Evolutionary conservation across 1,140 invertebrate genomes (phyloP).

Genomic region (Bombus balteatus): DNA sequence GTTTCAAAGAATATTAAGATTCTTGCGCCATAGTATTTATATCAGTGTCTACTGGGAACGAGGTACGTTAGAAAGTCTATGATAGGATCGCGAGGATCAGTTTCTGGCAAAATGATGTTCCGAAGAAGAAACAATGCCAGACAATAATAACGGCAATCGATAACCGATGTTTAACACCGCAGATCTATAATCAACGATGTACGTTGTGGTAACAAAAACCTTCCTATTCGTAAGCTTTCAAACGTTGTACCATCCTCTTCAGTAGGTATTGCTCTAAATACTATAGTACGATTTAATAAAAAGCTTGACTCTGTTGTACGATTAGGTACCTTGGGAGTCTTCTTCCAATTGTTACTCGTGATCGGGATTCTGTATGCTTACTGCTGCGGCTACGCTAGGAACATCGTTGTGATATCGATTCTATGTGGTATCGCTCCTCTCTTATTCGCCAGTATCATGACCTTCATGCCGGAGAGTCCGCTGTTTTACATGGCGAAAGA

Average conservation of each 20-base stretch:
- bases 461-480: slow-evolving; percentile 82
- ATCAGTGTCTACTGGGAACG: too few species aligned
- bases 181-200: too few species aligned
- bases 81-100: too few species aligned
- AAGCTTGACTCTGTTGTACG: not conserved
- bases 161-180: too few species aligned
- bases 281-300: not conserved
- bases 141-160: too few species aligned
- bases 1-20: too few species aligned
- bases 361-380: slow-evolving; percentile 82
- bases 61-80: too few species aligned
- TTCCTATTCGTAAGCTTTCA: too few species aligned
- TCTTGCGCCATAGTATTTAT: too few species aligned
- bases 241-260: not conserved
- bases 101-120: too few species aligned
- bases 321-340: slow-evolving; percentile 80
- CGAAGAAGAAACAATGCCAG: too few species aligned
- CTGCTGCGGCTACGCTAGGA: slow-evolving; percentile 75
- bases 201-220: too few species aligned
- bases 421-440: slow-evolving; percentile 68
- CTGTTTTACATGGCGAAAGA: slow-evolving; percentile 69
- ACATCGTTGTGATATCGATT: slow-evolving; percentile 58
- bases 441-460: slow-evolving; percentile 77
- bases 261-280: not conserved
- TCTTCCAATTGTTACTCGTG: slow-evolving; percentile 83